Evolutionary conservation across 2,113 vertebrate species (phyloP).

Genomic region (Phainopepla nitens): DNA sequence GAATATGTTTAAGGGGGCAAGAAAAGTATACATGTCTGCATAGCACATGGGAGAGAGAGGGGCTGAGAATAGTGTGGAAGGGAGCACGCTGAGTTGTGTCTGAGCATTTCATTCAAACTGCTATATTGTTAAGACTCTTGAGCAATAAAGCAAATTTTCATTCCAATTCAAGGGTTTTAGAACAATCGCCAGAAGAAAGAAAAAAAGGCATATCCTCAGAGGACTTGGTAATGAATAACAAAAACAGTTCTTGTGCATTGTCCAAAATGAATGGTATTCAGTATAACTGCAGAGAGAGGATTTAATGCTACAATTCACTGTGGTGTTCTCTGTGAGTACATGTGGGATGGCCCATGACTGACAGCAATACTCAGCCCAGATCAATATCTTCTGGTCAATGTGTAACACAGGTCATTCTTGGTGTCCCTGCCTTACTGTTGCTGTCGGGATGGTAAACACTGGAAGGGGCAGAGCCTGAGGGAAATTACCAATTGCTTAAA

Average conservation of each 20-base stretch:
- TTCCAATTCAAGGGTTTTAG: conserved; percentile 53
- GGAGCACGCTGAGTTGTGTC: background rate
- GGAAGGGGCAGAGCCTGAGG: background rate
- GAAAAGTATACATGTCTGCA: background rate
- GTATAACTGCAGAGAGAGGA: background rate
- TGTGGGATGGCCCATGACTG: background rate
- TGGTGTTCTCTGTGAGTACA: background rate
- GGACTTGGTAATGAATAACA: conserved; percentile 52
- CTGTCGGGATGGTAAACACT: background rate
- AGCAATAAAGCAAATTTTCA: conserved; percentile 58
- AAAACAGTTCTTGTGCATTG: background rate
- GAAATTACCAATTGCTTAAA: background rate
- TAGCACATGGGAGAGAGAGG: background rate
- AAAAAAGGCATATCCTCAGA: conserved; percentile 31
- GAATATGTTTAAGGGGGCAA: background rate
- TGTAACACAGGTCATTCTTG: background rate
- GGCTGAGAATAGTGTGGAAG: background rate
- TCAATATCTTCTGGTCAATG: background rate
- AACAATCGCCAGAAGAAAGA: conserved; percentile 43
- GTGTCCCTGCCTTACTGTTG: background rate
- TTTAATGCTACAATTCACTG: background rate
- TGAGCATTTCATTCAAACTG: conserved; percentile 20
- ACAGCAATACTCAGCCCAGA: background rate
- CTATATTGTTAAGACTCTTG: conserved; percentile 53
- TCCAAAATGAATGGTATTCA: background rate